phyloP scores from a whole-genome alignment of 1,140 invertebrate species.

The Drosophila repletoides region DNA sequence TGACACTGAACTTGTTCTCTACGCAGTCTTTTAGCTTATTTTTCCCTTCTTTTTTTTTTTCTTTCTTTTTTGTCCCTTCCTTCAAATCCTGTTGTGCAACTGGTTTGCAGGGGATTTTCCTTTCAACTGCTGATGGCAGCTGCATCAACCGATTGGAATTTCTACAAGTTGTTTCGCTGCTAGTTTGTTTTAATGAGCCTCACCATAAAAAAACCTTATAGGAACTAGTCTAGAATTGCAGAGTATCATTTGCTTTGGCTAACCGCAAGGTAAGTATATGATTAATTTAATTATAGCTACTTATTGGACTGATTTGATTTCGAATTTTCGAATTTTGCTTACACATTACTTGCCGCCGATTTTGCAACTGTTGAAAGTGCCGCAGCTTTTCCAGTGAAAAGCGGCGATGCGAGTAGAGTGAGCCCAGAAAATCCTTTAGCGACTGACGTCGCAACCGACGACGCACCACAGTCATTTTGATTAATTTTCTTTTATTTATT shows the following conservation, averaged over 20 bases:
- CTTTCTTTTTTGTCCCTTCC: slow-evolving; percentile 2
- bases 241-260: background rate
- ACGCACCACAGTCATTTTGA: slow-evolving; percentile 54
- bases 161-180: background rate
- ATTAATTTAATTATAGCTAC: no score
- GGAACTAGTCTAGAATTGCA: no score
- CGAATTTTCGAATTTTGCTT: slow-evolving; percentile 30
- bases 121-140: background rate
- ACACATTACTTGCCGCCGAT: slow-evolving; percentile 52
- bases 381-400: slow-evolving; percentile 58
- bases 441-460: slow-evolving; percentile 58
- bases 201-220: no score
- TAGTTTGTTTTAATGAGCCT: background rate
- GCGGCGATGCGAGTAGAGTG: slow-evolving; percentile 48
- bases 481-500: background rate
- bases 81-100: slow-evolving; percentile 19
- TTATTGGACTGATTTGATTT: background rate
- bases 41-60: background rate
- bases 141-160: background rate
- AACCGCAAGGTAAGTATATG: background rate
- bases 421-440: slow-evolving; percentile 59
- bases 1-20: slow-evolving; percentile 34
- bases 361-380: slow-evolving; percentile 45
- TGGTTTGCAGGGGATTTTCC: slow-evolving; percentile 6
- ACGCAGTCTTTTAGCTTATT: background rate